Percentiles rank a stretch among this genome's conserved stretches.
Conservation (phyloP, 2,797 vertebrate species). For the Astyanax mexicanus region DNA sequence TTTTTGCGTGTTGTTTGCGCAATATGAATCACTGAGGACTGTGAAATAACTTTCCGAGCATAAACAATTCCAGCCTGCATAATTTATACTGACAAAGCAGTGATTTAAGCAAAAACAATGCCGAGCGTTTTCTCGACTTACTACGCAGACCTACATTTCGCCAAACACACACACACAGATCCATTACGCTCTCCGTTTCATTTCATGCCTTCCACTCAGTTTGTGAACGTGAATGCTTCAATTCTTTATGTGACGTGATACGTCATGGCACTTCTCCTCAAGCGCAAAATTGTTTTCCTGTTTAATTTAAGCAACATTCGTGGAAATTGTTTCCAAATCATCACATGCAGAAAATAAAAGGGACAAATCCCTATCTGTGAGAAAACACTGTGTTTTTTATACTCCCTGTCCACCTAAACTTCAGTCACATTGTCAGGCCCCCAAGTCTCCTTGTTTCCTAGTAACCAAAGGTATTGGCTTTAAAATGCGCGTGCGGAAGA, state of each 20-base stretch:
- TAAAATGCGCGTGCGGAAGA: constrained; percentile 49
- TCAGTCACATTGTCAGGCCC: constrained; percentile 51
- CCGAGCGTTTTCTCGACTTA: constrained; percentile 9
- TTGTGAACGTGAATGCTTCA: constrained; percentile 38
- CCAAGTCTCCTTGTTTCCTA: constrained; percentile 58
- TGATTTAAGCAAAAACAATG: constrained; percentile 19
- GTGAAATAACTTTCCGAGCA: constrained; percentile 40
- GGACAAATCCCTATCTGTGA: constrained; percentile 7
- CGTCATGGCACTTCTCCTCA: constrained; percentile 39
- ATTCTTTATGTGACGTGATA: constrained; percentile 41
- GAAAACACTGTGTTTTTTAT: constrained; percentile 33
- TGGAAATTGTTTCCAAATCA: constrained; percentile 46
- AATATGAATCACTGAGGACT: constrained; percentile 21
- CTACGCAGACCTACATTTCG: background rate
- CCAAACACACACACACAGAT: background rate
- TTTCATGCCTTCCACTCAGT: constrained; percentile 34
- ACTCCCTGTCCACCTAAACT: constrained; percentile 50
- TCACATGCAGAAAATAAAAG: constrained; percentile 44
- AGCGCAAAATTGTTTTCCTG: constrained; percentile 51
- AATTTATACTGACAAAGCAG: constrained; percentile 39
- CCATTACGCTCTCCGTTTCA: constrained; percentile 9
- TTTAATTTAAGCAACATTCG: constrained; percentile 42
- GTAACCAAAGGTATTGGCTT: constrained; percentile 61
- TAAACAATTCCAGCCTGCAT: constrained; percentile 27
- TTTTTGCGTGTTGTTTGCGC: constrained; percentile 35